These are phyloP conservation scores for Drosophila phalerata DNA, from an alignment of 2,888 invertebrate species.

Conservation along the genomic window DNA sequence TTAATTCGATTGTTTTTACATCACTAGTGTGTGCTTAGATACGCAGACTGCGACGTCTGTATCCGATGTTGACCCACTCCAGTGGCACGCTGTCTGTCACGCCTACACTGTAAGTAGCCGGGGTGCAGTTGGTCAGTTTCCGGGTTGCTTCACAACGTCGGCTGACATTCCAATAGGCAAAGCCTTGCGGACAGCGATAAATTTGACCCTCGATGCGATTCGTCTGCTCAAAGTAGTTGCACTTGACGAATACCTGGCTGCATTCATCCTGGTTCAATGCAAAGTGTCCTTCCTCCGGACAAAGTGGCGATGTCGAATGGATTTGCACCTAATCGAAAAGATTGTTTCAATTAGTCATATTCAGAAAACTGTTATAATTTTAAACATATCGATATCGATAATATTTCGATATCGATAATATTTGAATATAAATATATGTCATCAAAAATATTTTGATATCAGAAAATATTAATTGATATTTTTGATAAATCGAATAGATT, in stretches of 20 bases:
- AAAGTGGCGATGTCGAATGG: conserved; percentile 87
- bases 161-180: conserved; percentile 92
- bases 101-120: conserved; percentile 67
- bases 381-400: not conserved
- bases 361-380: not conserved
- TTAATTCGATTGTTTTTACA: too few relatives aligned
- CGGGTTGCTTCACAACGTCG: conserved; percentile 90
- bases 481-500: too few relatives aligned
- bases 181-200: conserved; percentile 92
- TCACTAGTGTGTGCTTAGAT: conserved; percentile 54
- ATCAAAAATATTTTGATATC: too few relatives aligned
- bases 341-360: not conserved
- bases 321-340: conserved; percentile 88
- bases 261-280: conserved; percentile 90
- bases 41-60: conserved; percentile 81
- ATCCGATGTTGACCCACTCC: conserved; percentile 85
- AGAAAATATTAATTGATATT: not conserved
- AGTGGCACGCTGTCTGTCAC: conserved; percentile 77
- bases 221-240: conserved; percentile 86
- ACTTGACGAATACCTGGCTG: conserved; percentile 90
- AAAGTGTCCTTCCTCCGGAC: conserved; percentile 90
- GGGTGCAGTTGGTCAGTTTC: conserved; percentile 88
- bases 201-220: conserved; percentile 89
- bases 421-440: not conserved
- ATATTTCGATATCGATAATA: too few relatives aligned